phyloP scores from a whole-genome alignment of 1,140 invertebrate species.

The Heliothis subflexa region DNA sequence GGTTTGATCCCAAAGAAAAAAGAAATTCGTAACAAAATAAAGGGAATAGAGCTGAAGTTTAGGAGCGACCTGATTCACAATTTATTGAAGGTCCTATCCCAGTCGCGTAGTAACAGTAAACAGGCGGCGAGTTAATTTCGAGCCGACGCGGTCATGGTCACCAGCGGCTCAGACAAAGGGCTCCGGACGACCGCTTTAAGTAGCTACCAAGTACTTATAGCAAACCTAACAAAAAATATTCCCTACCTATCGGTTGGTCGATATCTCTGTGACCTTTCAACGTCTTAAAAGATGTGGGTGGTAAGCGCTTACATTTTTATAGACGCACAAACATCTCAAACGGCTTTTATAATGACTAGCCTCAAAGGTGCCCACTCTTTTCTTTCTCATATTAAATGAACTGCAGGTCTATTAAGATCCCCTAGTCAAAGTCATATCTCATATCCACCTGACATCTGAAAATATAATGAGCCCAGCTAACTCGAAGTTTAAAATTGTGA shows the following conservation, averaged over 20 bases:
- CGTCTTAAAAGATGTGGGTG: too few species aligned
- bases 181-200: constrained; percentile 40
- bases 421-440: too few species aligned
- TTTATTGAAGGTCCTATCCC: constrained; percentile 20
- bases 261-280: not conserved
- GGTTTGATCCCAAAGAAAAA: too few species aligned
- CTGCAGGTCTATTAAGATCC: too few species aligned
- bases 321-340: too few species aligned
- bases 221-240: not conserved
- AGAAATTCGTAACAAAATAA: not conserved
- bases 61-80: constrained; percentile 7
- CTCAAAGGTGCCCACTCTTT: too few species aligned
- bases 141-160: constrained; percentile 52
- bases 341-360: too few species aligned
- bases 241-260: not conserved
- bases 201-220: constrained; percentile 8
- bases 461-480: too few species aligned
- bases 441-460: too few species aligned
- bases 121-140: constrained; percentile 48
- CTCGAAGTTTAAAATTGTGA: not conserved
- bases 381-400: too few species aligned
- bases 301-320: too few species aligned
- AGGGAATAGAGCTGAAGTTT: constrained; percentile 7
- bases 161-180: constrained; percentile 53
- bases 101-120: constrained; percentile 33